Base-by-base conservation (phyloP, 1,140 invertebrate genomes). In the Hyles euphorbiae region DNA sequence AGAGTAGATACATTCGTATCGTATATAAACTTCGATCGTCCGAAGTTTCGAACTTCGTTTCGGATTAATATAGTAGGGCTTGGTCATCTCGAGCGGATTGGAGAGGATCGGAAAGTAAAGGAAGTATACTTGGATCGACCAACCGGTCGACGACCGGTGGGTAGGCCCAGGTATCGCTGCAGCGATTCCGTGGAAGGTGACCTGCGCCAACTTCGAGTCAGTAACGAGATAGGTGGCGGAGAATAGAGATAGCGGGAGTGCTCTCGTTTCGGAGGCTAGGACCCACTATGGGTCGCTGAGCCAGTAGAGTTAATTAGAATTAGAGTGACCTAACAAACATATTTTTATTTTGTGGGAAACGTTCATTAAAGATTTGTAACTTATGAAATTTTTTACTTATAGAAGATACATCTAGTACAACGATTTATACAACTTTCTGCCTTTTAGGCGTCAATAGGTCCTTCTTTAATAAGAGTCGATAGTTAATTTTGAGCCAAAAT, bases 41-140 rank as follows among this genome's bases (percentile, higher is more conserved):
- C 22, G 22, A 22, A 22, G 22, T 22, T 22, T 22, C 22, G 22
- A 22, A 22, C 22, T 22, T 22, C 22, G 22, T 22, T 22, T 22
- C 22, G 22, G 22, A 22, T 22, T 22, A 22, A 22, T 22, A 22
- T 22, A 22, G 22, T 22, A 22, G 22, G n/a, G 46, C n/a, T 11
- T 48, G 12, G 5, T n/a, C 48, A 10, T 50, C 33, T 50, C 5
- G 33, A 50, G 48, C 7, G 12, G 9, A 32, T 50, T n/a, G 32
- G 48, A 50, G 7, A 32, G 5, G 50, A 52, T 52, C 33, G 12
- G 34, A 52, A 52, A 10, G 32, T 12, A 52, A 52, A 47, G 34
- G 34, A 22, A 34, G n/a, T 32, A 34, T 34, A 34, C 34, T 32
- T 52, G 33, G 33, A 32, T 52, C 50, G 34, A 10, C 8, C 33